Percentiles rank a stretch among this genome's conserved stretches.
Evolutionary conservation across 2,888 invertebrate species (phyloP).

Genomic region (Leptopterna dolabrata): DNA sequence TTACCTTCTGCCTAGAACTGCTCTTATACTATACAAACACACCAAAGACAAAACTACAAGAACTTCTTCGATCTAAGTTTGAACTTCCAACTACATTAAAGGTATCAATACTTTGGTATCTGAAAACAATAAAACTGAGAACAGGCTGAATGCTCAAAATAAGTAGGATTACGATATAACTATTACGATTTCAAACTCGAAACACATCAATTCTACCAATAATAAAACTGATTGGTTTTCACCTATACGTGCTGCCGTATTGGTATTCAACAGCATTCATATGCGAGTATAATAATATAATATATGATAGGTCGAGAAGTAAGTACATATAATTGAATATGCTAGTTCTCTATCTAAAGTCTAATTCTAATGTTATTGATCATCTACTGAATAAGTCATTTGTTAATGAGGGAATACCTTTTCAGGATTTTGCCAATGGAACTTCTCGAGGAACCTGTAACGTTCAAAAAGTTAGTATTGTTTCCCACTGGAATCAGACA

Average conservation of each 20-base stretch:
- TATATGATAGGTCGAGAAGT: too few relatives aligned
- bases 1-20: too few relatives aligned
- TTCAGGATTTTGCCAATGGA: neutral
- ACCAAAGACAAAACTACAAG: too few relatives aligned
- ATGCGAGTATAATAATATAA: neutral
- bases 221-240: too few relatives aligned
- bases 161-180: neutral
- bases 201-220: too few relatives aligned
- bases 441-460: constrained; percentile 13
- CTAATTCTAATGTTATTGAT: neutral
- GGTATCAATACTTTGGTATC: neutral
- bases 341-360: neutral
- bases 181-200: neutral
- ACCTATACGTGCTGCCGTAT: neutral
- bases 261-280: too few relatives aligned
- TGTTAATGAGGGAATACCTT: constrained; percentile 13
- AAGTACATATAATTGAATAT: too few relatives aligned
- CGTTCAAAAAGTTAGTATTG: neutral
- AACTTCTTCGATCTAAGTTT: neutral
- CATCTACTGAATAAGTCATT: neutral
- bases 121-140: neutral
- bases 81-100: neutral
- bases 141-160: neutral
- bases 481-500: neutral
- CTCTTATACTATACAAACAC: too few relatives aligned